Evolutionary conservation across 2,888 invertebrate species (phyloP), one percentile per base, ranked within the genome.

Genomic region (Chesias legatella): DNA sequence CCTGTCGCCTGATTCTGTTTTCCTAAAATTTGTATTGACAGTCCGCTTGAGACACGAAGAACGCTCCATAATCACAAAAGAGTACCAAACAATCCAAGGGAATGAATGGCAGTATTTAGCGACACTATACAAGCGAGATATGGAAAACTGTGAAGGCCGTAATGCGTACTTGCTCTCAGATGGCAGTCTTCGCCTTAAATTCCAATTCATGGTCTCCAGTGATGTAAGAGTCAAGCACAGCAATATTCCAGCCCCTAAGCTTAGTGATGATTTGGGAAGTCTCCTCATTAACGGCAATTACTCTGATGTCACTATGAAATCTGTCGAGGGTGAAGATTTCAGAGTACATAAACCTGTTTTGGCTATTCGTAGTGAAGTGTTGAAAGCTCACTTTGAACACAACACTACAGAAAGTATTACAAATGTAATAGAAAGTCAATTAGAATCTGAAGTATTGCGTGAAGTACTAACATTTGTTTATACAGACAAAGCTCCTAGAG

Each of bases 51-150:
- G 82, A 55, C 67, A 80, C 13, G 83, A 85, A 50, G 85, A 85
- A 46, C 73, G 85, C 3, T 81, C 83, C 0, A 79, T 85, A 11
- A 75, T 79, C 1, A 78, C 80, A 26, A 80, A 81, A 29, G 85
- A 86, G 35, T 85, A 82, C 43, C 83, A 81, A 37, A 80, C 80
- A 3, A 73, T 84, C 1, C 79, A 79, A 54, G 77, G 78, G 0
- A 84, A 86, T 43, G 83, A 84, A 49, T 86, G 86, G 86, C 85
- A 86, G 53, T 85, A 80, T 48, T 60, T 88, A 29, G 78, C 82
- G 2, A 83, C 81, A 1, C 57, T 86, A 10, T 85, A 71, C 39
- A 88, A 83, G 34, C 64, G 78, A 13, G 85, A 85, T 33, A 75
- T 86, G 23, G 69, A 66, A 0, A 76, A 72, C 44, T 68, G 69